Base-by-base conservation (phyloP, 35 echinoderm and acorn worm genomes). In the Holothuria glaberrima region DNA sequence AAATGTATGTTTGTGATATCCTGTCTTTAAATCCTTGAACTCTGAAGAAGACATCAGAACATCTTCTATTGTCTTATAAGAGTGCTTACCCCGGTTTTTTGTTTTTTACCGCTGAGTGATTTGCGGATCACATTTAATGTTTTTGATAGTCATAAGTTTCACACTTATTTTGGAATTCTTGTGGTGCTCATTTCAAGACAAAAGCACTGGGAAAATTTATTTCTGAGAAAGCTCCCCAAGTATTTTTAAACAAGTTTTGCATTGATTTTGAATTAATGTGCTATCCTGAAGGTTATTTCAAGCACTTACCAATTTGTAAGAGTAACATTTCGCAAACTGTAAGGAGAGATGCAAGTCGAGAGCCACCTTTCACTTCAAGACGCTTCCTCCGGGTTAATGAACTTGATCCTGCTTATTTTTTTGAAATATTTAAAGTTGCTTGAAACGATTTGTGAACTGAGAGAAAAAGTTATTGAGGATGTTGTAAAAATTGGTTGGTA, bases 231-330 rank as follows among this genome's bases (percentile, higher is more conserved):
- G 44, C 74, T 41, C 74, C 50, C 22, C 35, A 33, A 48, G 74
- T 78, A 78, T 78, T 48, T 78, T 78, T 26, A 78, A 78, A 78
- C 26, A 48, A 78, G 24, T 78, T 78, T 30, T 32, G 50, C 44
- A 78, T 78, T 41, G 74, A 78, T 78, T 78, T 78, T 78, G 74
- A 78, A 78, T 78, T 78, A 78, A 48, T 78, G 50, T 48, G 44
- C 21, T 48, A 27, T 48, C 50, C 74, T 24, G 74, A 78, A 78
- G 74, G 74, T 78, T 78, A 78, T 78, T 48, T 78, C 21, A 48
- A 48, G 74, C 50, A 48, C 74, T 78, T 50, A 48, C 50, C 44
- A 78, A 78, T 24, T 48, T 78, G 74, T 26, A 50, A 78, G n/a
- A 78, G 74, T 78, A 78, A 78, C 74, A 78, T 78, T 78, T 78